Conservation (phyloP, 2,113 vertebrate species). For the Carettochelys insculpta region DNA sequence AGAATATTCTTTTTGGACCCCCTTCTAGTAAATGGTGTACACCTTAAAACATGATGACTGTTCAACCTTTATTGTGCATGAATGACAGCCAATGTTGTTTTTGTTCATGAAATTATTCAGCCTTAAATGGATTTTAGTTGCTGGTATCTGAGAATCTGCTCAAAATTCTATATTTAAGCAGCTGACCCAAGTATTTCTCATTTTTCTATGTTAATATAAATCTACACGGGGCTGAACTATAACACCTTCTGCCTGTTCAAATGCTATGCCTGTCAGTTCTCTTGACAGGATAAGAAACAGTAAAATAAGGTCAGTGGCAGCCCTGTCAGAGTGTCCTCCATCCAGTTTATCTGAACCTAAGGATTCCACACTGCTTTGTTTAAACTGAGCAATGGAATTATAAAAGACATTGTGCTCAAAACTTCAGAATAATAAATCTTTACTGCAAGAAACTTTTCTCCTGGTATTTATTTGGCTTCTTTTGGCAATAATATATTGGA, state of each 20-base stretch:
- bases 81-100: not conserved
- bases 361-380: slow-evolving; percentile 54
- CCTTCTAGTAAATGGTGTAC: not conserved
- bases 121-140: slow-evolving; percentile 32
- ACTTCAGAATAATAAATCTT: slow-evolving; percentile 64
- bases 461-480: slow-evolving; percentile 39
- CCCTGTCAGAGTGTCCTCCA: slow-evolving; percentile 57
- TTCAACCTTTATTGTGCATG: not conserved
- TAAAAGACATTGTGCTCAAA: slow-evolving; percentile 55
- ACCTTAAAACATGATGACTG: not conserved
- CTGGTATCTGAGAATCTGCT: slow-evolving; percentile 49
- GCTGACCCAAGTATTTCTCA: slow-evolving; percentile 43
- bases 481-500: slow-evolving; percentile 46
- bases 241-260: slow-evolving; percentile 65
- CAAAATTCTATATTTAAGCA: slow-evolving; percentile 47
- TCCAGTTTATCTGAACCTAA: slow-evolving; percentile 30
- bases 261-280: slow-evolving; percentile 66
- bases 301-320: slow-evolving; percentile 63
- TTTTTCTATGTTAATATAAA: slow-evolving; percentile 64
- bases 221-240: slow-evolving; percentile 59
- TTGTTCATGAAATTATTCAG: slow-evolving; percentile 17
- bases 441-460: slow-evolving; percentile 10
- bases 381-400: slow-evolving; percentile 57
- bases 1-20: not conserved
- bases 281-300: slow-evolving; percentile 67